Base-by-base conservation (phyloP, 2,888 invertebrate species). In the Entomobrya proxima region DNA sequence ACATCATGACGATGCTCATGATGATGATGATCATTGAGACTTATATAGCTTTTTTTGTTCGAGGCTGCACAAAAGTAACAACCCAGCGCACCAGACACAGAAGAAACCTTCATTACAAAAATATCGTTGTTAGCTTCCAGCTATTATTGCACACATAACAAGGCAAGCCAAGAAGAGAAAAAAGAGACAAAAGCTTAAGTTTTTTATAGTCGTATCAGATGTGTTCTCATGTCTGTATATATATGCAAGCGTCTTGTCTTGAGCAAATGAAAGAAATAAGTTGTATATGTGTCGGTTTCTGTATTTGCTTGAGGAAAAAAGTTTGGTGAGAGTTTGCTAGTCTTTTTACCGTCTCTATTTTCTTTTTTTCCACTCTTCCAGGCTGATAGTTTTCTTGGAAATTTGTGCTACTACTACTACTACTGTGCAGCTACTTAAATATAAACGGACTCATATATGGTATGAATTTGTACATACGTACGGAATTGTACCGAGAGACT, bases 51-150 rank as follows among this genome's bases (percentile, higher is more conserved):
- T 27, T 27, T 30, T 58, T 27, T 58, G 6, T 21, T 35, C 35
- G 15, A n/a, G 18, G 52, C 6, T 52, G 18, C 52, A 21, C 5
- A 55, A 55, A 9, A 1, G 13, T 55, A 55, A 27, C 7, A 55
- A n/a, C n/a, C 11, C 32, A 35, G 64, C 3, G 47, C 13, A 37
- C 21, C 35, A 64, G 27, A 15, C 7, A 40, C 13, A 79, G 11
- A 67, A 9, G 13, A 55, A 78, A 35, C 67, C 79, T 69, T 79
- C 79, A 79, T 79, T 79, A 79, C 79, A 52, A 58, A n/a, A 77
- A 58, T 77, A 44, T 77, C 37, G 40, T 64, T 21, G 15, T 32
- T 64, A 64, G 64, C 64, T 64, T 35, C 37, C 35, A 37, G 64
- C 64, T 21, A 64, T 55, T 55, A 55, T 37, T 64, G 18, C 64